These are phyloP conservation scores for Oreohelix idahoensis DNA, from an alignment of 1,140 invertebrate species.

Conservation along the genomic window DNA sequence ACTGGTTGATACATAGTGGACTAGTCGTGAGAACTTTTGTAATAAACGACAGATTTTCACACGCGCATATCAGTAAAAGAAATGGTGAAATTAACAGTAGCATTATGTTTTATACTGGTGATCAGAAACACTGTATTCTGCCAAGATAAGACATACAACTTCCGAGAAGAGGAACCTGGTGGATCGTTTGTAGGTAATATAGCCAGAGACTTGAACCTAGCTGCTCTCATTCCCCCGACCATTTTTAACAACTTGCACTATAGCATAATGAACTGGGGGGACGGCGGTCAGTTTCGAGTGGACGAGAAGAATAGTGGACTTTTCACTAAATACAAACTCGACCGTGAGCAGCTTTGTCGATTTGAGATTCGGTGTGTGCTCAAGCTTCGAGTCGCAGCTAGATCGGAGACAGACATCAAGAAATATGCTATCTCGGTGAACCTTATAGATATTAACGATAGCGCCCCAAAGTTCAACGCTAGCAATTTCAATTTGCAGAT, in stretches of 20 bases:
- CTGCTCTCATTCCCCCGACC: constrained; percentile 24
- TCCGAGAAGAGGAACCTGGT: constrained; percentile 45
- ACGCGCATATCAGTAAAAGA: too few relatives aligned
- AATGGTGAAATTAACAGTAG: too few relatives aligned
- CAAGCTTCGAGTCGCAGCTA: constrained; percentile 55
- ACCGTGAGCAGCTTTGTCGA: constrained; percentile 58
- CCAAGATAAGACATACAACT: constrained; percentile 47
- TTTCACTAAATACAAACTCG: constrained; percentile 67
- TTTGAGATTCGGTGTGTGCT: constrained; percentile 53
- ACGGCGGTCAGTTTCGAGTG: constrained; percentile 80
- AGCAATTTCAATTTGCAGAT: constrained; percentile 50
- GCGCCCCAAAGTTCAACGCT: constrained; percentile 59
- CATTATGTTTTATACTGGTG: too few relatives aligned
- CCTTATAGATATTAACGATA: constrained; percentile 66
- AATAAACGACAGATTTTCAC: too few relatives aligned
- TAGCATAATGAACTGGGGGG: constrained; percentile 44
- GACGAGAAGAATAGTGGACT: constrained; percentile 91
- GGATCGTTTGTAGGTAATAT: constrained; percentile 55
- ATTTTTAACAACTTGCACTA: constrained; percentile 43
- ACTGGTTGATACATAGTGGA: too few relatives aligned
- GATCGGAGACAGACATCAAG: constrained; percentile 53
- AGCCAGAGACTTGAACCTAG: constrained; percentile 51
- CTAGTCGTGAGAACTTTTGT: too few relatives aligned
- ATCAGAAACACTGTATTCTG: too few relatives aligned
- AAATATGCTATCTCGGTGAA: constrained; percentile 53